Conservation (phyloP, 2,113 vertebrate genomes). For the Tetrax tetrax region DNA sequence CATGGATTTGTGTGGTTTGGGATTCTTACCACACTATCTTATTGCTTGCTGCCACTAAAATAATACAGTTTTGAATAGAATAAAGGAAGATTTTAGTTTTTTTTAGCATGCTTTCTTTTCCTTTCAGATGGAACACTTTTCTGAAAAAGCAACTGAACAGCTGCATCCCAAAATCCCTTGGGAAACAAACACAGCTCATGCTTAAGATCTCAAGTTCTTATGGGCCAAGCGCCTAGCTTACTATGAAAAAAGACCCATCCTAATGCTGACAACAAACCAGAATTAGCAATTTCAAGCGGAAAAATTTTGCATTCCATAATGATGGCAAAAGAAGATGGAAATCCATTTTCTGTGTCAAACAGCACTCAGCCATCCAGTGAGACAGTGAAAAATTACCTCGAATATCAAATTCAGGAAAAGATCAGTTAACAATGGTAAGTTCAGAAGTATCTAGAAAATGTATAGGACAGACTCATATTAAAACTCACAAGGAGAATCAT, state of each 20-base stretch:
- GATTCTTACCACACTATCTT: neutral
- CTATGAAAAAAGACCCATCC: neutral
- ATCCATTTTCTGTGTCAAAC: neutral
- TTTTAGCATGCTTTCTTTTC: neutral
- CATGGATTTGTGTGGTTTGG: neutral
- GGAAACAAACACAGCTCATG: neutral
- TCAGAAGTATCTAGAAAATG: neutral
- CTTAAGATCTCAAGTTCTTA: neutral
- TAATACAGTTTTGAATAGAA: neutral
- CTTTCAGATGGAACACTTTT: slow-evolving; percentile 6
- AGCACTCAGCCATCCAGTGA: neutral
- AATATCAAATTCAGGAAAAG: neutral
- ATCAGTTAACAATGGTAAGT: neutral
- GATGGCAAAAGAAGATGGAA: neutral
- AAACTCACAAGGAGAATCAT: neutral
- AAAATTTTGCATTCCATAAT: neutral
- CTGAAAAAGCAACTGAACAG: neutral
- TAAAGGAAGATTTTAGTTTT: neutral
- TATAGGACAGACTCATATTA: neutral
- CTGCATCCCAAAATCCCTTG: neutral
- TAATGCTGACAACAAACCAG: neutral
- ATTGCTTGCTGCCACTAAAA: neutral
- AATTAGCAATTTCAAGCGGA: neutral
- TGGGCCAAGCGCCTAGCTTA: slow-evolving; percentile 4
- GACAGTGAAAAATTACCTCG: neutral